Conservation (phyloP, 1,140 invertebrate genomes). For the Conus ventricosus region DNA sequence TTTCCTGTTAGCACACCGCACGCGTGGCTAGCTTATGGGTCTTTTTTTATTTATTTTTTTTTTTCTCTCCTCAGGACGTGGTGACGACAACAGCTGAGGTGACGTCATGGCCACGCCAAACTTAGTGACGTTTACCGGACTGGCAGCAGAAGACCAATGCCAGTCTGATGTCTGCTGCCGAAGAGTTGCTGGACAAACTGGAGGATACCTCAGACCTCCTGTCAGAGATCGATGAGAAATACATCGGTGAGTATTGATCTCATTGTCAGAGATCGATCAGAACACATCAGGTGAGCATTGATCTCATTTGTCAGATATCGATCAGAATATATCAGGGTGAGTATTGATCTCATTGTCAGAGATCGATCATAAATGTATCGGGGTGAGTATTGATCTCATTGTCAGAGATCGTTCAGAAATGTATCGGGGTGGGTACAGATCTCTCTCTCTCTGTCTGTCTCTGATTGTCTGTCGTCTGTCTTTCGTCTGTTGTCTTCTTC, state of each 20-base stretch:
- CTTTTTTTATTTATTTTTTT: background rate
- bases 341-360: slow-evolving; percentile 42
- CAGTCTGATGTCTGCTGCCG: slow-evolving; percentile 58
- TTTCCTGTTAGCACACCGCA: background rate
- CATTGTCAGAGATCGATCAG: background rate
- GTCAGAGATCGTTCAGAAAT: background rate
- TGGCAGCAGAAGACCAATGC: slow-evolving; percentile 48
- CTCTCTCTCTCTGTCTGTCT: too few species aligned
- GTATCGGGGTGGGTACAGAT: too few species aligned
- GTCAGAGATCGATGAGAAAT: slow-evolving; percentile 62
- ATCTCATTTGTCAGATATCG: background rate
- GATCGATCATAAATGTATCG: slow-evolving; percentile 59
- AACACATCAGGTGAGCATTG: background rate
- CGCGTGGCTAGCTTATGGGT: background rate
- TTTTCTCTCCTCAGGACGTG: background rate
- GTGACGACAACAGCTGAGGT: background rate
- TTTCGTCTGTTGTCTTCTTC: too few species aligned
- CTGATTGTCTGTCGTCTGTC: too few species aligned
- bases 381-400: slow-evolving; percentile 40
- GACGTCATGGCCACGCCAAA: slow-evolving; percentile 17
- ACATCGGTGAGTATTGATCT: slow-evolving; percentile 47
- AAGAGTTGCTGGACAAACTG: slow-evolving; percentile 62
- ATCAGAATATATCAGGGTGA: background rate
- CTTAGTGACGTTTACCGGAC: slow-evolving; percentile 23
- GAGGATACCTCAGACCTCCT: slow-evolving; percentile 60